Base-by-base conservation (phyloP, 2,113 vertebrate species). In the Grantiella picta region DNA sequence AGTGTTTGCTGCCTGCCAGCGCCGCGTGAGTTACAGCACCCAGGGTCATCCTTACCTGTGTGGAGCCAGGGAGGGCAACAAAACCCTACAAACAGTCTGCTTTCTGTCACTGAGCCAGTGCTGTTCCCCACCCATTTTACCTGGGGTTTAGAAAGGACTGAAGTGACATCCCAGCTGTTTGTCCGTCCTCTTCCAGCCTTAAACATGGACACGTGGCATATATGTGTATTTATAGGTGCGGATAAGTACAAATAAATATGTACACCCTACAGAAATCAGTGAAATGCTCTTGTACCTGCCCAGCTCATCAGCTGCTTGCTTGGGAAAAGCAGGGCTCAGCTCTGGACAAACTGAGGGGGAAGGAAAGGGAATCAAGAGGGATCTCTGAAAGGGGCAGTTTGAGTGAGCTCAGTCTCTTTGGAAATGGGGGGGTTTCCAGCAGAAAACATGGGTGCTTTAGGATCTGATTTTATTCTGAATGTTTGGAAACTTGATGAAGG, bases 161-260 rank as follows among this genome's bases (percentile, higher is more conserved):
- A 7, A 54, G 40, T 13, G 29, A 8, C 8, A 8, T 27, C 89
- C 47, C 45, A 71, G 38, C 42, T 75, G n/a, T 54, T 85, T 50
- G 61, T 40, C 82, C 38, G 10, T 47, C 61, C 83, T 66, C 81
- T 70, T 47, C 38, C 36, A 66, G 50, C 49, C 50, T 53, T 63
- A 36, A 70, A 64, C 6, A 0, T 8, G 13, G 52, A 23, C 15
- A 21, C 4, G 7, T 27, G 33, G 10, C 11, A 1, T 20, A 1
- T 2, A 3, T 25, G 3, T 56, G 11, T 60, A 3, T 60, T 14
- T 27, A 2, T 18, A 29, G 22, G 15, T 16, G 19, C 35, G 33
- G 31, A 19, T 5, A 1, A 17, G 25, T 35, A 45, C 49, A 38
- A 28, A 17, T 25, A 29, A 5, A 25, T 29, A 10, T 5, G 12